phyloP scores from a whole-genome alignment of 2,113 vertebrate species.

The Neodontobutis hainanensis region DNA sequence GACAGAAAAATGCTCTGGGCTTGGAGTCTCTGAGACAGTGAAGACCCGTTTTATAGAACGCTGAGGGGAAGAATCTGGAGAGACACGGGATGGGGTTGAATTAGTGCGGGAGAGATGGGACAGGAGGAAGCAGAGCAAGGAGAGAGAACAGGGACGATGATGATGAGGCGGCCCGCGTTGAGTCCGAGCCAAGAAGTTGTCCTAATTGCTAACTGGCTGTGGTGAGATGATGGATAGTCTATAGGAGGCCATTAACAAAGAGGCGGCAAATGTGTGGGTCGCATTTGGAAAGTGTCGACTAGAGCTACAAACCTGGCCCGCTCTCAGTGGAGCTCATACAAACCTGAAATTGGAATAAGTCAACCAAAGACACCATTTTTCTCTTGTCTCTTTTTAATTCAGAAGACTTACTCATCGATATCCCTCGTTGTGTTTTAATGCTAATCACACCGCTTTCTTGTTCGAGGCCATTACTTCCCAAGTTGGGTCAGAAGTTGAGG shows the following conservation, averaged over 20 bases:
- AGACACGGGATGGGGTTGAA: conserved; percentile 36
- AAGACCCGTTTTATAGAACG: conserved; percentile 30
- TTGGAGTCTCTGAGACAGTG: conserved; percentile 17
- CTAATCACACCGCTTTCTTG: not conserved
- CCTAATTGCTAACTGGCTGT: conserved; percentile 51
- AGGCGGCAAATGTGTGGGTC: conserved; percentile 26
- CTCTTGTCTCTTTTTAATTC: not conserved
- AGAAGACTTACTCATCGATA: not conserved
- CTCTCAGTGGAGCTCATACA: not conserved
- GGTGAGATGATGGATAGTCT: conserved; percentile 59
- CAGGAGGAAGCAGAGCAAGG: conserved; percentile 16
- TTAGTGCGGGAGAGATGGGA: conserved; percentile 26
- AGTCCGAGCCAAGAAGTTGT: conserved; percentile 58
- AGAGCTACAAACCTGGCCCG: conserved; percentile 14
- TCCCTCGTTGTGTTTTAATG: not conserved
- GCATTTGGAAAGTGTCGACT: conserved; percentile 22
- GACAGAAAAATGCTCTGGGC: conserved; percentile 25
- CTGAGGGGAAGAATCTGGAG: conserved; percentile 24
- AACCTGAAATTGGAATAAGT: conserved; percentile 9
- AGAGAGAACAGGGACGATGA: conserved; percentile 34
- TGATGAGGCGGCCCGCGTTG: conserved; percentile 31
- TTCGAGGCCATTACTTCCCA: too few relatives aligned
- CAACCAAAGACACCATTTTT: not conserved
- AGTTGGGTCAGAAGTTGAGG: too few relatives aligned
- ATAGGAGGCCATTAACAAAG: conserved; percentile 40